A percentile compares a stretch with the other conserved stretches of the same genome.
phyloP scores from a whole-genome alignment of 2,113 vertebrate genomes.

The Sprattus sprattus region DNA sequence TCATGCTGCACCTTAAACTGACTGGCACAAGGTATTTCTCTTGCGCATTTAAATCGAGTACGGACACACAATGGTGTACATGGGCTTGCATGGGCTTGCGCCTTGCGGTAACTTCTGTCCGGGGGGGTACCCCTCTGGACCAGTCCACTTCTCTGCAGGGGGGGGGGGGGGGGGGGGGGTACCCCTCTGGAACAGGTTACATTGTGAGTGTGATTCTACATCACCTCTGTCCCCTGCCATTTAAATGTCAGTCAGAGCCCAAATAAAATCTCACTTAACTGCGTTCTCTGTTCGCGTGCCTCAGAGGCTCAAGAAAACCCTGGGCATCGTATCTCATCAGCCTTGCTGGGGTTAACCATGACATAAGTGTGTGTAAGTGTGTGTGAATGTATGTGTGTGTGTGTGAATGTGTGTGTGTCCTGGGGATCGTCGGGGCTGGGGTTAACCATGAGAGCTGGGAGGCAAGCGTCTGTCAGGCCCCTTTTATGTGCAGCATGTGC shows the following conservation, averaged over 20 bases:
- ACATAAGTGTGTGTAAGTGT: too few species aligned
- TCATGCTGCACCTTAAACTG: background rate
- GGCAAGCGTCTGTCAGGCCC: background rate
- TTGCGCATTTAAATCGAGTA: background rate
- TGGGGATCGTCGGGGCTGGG: background rate
- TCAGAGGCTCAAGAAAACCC: slow-evolving; percentile 25
- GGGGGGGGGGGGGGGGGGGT: too few species aligned
- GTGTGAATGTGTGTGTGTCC: too few species aligned
- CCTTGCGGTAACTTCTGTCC: too few species aligned
- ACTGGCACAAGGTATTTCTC: too few species aligned
- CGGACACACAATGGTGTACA: too few species aligned
- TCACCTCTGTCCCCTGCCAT: slow-evolving; percentile 15
- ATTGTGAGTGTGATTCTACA: slow-evolving; percentile 3
- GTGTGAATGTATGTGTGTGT: too few species aligned
- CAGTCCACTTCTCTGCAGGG: too few species aligned
- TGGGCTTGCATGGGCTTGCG: too few species aligned
- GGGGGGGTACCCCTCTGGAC: background rate
- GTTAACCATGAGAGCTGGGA: background rate
- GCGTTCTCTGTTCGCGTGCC: background rate
- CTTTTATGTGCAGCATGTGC: background rate
- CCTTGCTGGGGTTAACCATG: background rate
- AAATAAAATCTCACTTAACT: slow-evolving; percentile 30
- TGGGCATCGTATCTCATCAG: background rate
- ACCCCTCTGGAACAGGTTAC: too few species aligned
- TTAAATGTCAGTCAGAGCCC: slow-evolving; percentile 37